phyloP scores from a whole-genome alignment of 2,113 vertebrate species.

The Coptodon bakossiorum region DNA sequence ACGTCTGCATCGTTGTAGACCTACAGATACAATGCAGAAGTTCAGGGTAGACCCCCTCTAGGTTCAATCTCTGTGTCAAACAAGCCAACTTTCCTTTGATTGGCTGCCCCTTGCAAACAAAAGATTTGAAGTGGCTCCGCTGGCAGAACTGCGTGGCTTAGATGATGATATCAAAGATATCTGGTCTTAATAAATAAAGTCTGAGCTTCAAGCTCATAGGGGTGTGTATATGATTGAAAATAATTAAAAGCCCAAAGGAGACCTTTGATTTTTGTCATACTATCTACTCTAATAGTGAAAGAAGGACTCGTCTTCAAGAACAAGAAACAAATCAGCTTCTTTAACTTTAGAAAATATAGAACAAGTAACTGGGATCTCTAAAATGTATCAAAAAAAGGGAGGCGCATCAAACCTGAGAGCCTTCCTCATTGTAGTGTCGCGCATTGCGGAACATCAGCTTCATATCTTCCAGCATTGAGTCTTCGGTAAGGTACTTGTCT shows the following conservation, averaged over 20 bases:
- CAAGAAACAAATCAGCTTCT: not conserved
- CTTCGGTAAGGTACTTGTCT: slow-evolving; percentile 88
- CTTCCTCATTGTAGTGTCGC: slow-evolving; percentile 96
- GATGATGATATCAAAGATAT: not conserved
- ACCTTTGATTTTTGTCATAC: not conserved
- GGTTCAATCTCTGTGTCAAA: not conserved
- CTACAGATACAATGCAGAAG: slow-evolving; percentile 53
- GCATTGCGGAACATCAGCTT: slow-evolving; percentile 98
- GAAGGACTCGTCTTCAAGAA: not conserved
- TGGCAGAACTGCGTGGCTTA: not conserved
- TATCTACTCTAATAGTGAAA: not conserved
- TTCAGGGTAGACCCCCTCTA: not conserved
- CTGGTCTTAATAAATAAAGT: not conserved
- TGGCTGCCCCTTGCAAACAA: not conserved
- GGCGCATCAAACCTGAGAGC: slow-evolving; percentile 81
- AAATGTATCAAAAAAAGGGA: not conserved
- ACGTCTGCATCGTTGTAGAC: slow-evolving; percentile 96
- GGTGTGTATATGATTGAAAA: not conserved
- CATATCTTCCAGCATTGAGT: slow-evolving; percentile 92
- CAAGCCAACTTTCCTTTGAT: not conserved
- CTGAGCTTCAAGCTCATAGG: not conserved
- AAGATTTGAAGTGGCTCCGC: not conserved
- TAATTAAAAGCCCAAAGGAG: not conserved
- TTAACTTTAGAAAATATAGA: not conserved
- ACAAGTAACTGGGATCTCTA: not conserved